Evolutionary conservation across 2,113 vertebrate genomes (phyloP).

Genomic region (Burhinus bistriatus): DNA sequence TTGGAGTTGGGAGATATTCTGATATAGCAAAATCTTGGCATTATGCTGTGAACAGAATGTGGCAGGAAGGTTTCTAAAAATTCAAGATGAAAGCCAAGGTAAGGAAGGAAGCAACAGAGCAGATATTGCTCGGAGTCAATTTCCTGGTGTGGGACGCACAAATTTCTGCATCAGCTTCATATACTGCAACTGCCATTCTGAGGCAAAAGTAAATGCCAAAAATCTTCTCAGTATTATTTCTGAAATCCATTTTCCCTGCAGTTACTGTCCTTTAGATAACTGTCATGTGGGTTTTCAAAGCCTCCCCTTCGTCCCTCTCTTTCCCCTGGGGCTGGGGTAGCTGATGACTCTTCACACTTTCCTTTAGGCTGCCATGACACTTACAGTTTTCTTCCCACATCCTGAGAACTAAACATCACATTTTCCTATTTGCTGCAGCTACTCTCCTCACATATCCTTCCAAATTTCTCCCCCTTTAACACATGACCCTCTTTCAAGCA

Average conservation of each 20-base stretch:
- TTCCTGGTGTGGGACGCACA: background rate
- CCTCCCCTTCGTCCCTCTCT: background rate
- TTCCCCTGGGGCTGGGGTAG: background rate
- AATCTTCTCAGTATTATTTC: background rate
- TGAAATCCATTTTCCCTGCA: background rate
- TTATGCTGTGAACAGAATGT: background rate
- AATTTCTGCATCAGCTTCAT: background rate
- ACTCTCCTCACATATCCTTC: background rate
- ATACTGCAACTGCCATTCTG: background rate
- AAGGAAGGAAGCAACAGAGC: background rate
- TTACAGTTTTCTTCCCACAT: background rate
- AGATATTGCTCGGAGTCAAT: background rate
- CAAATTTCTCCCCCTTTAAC: background rate
- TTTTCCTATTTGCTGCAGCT: background rate
- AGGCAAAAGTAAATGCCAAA: background rate
- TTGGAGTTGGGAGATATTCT: background rate
- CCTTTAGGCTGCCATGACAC: background rate
- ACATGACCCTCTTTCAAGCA: background rate
- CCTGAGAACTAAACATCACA: background rate
- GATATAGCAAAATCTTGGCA: background rate
- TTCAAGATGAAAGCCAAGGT: background rate
- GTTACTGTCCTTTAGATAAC: background rate
- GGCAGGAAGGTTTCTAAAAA: background rate
- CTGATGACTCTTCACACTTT: background rate
- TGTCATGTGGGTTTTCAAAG: background rate